Conservation (phyloP, 2,113 vertebrate genomes). For the Tragelaphus imberbis region DNA sequence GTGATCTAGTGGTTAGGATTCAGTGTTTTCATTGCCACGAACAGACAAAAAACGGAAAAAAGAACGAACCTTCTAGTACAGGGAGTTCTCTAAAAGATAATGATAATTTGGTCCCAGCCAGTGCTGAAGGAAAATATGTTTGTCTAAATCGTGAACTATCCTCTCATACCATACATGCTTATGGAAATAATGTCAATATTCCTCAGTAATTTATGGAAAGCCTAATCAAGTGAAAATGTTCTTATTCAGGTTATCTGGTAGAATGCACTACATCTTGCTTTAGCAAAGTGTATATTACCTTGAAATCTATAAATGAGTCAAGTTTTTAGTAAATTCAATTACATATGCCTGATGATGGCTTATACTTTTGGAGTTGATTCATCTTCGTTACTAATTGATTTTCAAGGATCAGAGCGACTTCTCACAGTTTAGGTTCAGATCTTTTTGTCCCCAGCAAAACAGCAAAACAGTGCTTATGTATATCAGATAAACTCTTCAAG, state of each 20-base stretch:
- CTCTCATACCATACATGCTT: background rate
- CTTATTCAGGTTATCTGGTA: background rate
- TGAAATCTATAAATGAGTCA: constrained; percentile 10
- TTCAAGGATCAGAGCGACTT: constrained; percentile 24
- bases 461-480: background rate
- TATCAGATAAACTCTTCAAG: constrained; percentile 8
- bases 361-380: background rate
- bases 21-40: background rate
- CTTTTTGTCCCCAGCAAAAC: background rate
- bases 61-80: background rate
- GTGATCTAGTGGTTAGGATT: background rate
- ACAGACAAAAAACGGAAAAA: background rate
- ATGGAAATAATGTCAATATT: background rate
- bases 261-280: background rate
- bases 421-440: background rate
- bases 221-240: background rate
- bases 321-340: constrained; percentile 33
- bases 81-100: background rate
- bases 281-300: background rate
- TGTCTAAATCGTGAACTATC: background rate
- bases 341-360: background rate
- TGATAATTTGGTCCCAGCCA: background rate
- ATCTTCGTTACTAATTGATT: constrained; percentile 49
- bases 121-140: background rate
- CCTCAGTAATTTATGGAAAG: background rate